phyloP scores from a whole-genome alignment of 1,140 invertebrate species.

The Cotesia vestalis region DNA sequence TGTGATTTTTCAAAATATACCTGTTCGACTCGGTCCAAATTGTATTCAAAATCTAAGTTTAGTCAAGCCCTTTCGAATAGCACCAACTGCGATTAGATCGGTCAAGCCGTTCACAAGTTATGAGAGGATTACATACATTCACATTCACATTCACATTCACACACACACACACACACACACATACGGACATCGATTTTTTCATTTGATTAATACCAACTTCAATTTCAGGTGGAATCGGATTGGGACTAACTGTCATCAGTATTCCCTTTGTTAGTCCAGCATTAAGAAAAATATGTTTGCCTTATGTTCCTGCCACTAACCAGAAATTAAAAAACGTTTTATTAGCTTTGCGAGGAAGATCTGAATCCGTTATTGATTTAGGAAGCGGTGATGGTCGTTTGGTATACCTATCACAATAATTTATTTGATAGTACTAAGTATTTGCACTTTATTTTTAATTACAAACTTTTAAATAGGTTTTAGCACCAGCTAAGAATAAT shows the following conservation, averaged over 20 bases:
- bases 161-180: too few relatives aligned
- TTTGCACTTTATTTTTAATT: not conserved
- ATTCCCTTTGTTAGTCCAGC: slow-evolving; percentile 85
- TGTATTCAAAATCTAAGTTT: too few relatives aligned
- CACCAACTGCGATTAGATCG: too few relatives aligned
- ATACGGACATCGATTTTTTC: too few relatives aligned
- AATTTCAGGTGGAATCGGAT: slow-evolving; percentile 70
- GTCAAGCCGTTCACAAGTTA: too few relatives aligned
- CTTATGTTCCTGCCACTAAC: slow-evolving; percentile 87
- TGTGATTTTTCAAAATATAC: too few relatives aligned
- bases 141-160: too few relatives aligned
- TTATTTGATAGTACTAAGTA: not conserved
- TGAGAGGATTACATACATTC: too few relatives aligned
- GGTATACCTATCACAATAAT: slow-evolving; percentile 66
- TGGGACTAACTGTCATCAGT: slow-evolving; percentile 73
- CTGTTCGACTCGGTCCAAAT: too few relatives aligned
- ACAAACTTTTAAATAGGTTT: slow-evolving; percentile 61
- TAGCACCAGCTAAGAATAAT: slow-evolving; percentile 78
- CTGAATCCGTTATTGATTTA: slow-evolving; percentile 81
- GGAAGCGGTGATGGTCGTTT: slow-evolving; percentile 93
- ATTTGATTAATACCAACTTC: too few relatives aligned
- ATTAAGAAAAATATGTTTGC: slow-evolving; percentile 83
- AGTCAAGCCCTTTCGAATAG: too few relatives aligned
- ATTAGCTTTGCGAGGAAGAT: slow-evolving; percentile 71
- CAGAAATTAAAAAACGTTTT: slow-evolving; percentile 84